These are phyloP conservation scores for Euproctis similis DNA, from an alignment of 2,888 invertebrate genomes.

Conservation along the genomic window DNA sequence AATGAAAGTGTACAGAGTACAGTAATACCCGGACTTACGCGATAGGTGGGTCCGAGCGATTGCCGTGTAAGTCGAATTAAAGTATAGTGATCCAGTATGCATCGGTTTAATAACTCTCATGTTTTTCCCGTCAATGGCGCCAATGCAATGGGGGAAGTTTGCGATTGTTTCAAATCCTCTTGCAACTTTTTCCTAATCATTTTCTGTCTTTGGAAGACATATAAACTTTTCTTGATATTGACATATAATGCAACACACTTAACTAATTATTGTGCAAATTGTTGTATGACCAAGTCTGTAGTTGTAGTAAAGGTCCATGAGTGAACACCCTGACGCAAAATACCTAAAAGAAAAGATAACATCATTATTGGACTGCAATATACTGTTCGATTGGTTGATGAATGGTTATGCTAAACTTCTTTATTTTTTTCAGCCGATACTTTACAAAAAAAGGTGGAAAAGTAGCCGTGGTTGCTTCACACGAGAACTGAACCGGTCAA, in stretches of 20 bases:
- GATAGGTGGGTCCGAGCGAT: too few relatives aligned
- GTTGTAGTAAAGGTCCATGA: slow-evolving; percentile 10
- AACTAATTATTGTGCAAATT: slow-evolving; percentile 9
- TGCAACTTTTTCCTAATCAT: slow-evolving; percentile 9
- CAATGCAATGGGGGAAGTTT: slow-evolving; percentile 6
- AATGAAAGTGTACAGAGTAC: too few relatives aligned
- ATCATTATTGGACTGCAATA: not conserved
- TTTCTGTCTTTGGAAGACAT: slow-evolving; percentile 5
- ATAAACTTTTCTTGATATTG: slow-evolving; percentile 7
- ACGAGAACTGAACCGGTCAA: slow-evolving; percentile 13
- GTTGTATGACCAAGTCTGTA: slow-evolving; percentile 12
- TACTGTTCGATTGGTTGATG: too few relatives aligned
- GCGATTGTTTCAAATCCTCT: slow-evolving; percentile 8
- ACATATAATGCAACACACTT: slow-evolving; percentile 10
- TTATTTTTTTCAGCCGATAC: slow-evolving; percentile 7
- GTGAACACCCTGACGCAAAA: slow-evolving; percentile 10
- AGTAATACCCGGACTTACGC: too few relatives aligned
- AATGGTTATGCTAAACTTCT: slow-evolving; percentile 6
- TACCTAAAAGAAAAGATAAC: slow-evolving; percentile 8
- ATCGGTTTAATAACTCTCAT: slow-evolving; percentile 6
- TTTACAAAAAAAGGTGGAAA: slow-evolving; percentile 15
- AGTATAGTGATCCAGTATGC: slow-evolving; percentile 8
- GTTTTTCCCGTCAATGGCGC: slow-evolving; percentile 13
- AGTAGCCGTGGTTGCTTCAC: slow-evolving; percentile 15
- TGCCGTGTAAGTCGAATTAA: too few relatives aligned